phyloP scores from a whole-genome alignment of 1,140 invertebrate genomes.

The Hyles euphorbiae region DNA sequence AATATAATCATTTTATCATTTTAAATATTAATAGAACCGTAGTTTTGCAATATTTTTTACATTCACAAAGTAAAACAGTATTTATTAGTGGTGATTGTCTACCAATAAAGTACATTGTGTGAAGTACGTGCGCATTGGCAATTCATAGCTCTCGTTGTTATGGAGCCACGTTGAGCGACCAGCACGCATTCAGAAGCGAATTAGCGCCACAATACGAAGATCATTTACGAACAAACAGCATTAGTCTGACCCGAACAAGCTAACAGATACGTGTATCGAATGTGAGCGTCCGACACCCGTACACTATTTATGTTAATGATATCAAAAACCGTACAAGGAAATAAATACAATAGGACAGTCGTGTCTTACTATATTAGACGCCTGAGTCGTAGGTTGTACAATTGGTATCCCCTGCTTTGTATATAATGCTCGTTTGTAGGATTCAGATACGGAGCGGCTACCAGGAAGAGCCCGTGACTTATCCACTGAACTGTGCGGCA shows the following conservation, averaged over 20 bases:
- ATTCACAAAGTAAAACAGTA: no score
- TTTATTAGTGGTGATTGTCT: no score
- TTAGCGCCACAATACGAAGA: conserved; percentile 20
- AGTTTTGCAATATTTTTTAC: no score
- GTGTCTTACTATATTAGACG: conserved; percentile 56
- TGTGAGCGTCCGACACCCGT: conserved; percentile 38
- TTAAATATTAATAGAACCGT: no score
- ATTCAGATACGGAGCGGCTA: conserved; percentile 49
- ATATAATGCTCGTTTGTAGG: conserved; percentile 61
- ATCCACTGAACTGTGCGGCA: conserved; percentile 34
- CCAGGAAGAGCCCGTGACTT: conserved; percentile 48
- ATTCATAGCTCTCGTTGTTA: not conserved
- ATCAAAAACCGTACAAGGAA: conserved; percentile 61
- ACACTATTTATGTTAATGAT: conserved; percentile 64
- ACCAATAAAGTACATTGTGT: no score
- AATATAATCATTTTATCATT: no score
- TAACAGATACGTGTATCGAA: conserved; percentile 39
- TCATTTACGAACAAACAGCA: conserved; percentile 19
- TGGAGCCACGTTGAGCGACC: conserved; percentile 7
- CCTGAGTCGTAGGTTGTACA: conserved; percentile 41
- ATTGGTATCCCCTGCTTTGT: conserved; percentile 59
- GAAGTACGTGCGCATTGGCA: no score
- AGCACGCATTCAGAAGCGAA: conserved; percentile 10
- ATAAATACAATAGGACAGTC: conserved; percentile 65
- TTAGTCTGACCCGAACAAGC: conserved; percentile 25